Evolutionary conservation across 2,888 invertebrate genomes (phyloP).

Genomic region (Coelinius sp.): DNA sequence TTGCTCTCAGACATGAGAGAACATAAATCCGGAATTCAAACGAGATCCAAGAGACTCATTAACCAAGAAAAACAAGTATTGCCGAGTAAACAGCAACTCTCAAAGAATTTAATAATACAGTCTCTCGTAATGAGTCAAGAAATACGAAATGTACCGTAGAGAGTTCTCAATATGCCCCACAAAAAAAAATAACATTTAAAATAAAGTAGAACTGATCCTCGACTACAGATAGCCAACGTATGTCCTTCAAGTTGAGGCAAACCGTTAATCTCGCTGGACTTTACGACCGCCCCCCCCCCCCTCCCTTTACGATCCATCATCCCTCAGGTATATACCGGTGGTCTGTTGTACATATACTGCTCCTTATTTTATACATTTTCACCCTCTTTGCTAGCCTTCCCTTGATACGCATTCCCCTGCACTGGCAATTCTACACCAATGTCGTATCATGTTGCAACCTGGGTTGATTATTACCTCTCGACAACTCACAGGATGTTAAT

Average conservation of each 20-base stretch:
- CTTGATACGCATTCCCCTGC: background rate
- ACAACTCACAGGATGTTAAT: too few species aligned
- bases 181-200: too few species aligned
- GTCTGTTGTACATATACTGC: background rate
- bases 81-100: too few species aligned
- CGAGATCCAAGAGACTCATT: too few species aligned
- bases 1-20: too few species aligned
- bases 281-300: background rate
- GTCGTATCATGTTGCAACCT: background rate
- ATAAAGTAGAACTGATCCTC: background rate
- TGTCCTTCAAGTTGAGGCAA: slow-evolving; percentile 1
- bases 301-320: slow-evolving; percentile 24
- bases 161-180: too few species aligned
- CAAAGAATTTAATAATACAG: too few species aligned
- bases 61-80: too few species aligned
- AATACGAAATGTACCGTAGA: too few species aligned
- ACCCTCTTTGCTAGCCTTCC: background rate
- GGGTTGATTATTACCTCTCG: too few species aligned
- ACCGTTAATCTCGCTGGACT: slow-evolving; percentile 16
- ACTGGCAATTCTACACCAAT: background rate
- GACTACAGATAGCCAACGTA: background rate
- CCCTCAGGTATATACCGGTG: background rate
- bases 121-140: too few species aligned
- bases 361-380: background rate
- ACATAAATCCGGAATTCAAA: too few species aligned